Percentiles rank a stretch among this genome's conserved stretches.
phyloP scores from a whole-genome alignment of 2,113 vertebrate species.

The Ammodytes marinus region DNA sequence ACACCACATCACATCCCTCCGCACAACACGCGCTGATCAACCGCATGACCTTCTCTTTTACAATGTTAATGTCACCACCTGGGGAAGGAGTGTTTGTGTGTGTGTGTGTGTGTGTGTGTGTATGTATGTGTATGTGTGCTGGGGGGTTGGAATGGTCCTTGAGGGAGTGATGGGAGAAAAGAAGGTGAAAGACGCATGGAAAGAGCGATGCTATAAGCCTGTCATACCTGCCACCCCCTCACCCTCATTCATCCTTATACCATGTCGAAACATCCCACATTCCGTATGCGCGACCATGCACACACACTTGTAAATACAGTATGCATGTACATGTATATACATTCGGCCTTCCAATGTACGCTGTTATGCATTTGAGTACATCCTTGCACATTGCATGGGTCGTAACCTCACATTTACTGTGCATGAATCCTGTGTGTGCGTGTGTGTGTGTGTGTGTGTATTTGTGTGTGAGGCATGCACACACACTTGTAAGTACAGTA shows the following conservation, averaged over 20 bases:
- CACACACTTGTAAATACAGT: background rate
- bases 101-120: too few relatives aligned
- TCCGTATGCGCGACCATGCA: conserved; percentile 4
- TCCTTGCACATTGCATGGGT: conserved; percentile 7
- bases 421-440: conserved; percentile 19
- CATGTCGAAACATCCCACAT: conserved; percentile 17
- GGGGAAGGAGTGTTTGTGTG: conserved; percentile 25
- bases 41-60: conserved; percentile 77
- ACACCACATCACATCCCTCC: background rate
- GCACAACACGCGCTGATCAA: conserved; percentile 65
- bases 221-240: conserved; percentile 18
- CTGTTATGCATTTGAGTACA: background rate
- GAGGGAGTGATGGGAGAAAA: conserved; percentile 55
- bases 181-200: conserved; percentile 24
- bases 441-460: conserved; percentile 13
- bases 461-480: background rate
- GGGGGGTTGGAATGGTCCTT: background rate
- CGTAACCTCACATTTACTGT: conserved; percentile 60
- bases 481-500: too few relatives aligned
- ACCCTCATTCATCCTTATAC: conserved; percentile 43
- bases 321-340: background rate
- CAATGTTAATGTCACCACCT: conserved; percentile 81
- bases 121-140: accelerated
- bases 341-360: background rate
- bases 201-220: conserved; percentile 28